A percentile compares a stretch with the other conserved stretches of the same genome.
These are phyloP conservation scores for Pogonognathellus flavescens DNA, from an alignment of 1,140 invertebrate genomes.

Conservation along the genomic window DNA sequence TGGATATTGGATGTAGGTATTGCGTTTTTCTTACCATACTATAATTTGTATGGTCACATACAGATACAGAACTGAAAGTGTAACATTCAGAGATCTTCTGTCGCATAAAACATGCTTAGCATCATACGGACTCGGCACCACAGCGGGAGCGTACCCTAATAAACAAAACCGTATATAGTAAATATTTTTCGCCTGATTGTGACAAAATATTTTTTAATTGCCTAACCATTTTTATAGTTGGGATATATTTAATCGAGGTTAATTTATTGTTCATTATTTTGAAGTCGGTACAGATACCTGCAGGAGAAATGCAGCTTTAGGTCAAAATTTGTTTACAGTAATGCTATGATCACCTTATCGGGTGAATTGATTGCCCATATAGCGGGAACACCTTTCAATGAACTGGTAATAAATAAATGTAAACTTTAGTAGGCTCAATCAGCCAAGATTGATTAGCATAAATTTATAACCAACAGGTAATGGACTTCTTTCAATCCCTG, in stretches of 20 bases:
- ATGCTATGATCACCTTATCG: background rate
- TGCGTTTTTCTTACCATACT: too few species aligned
- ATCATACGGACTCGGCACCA: background rate
- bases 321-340: constrained; percentile 14
- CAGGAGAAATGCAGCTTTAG: constrained; percentile 34
- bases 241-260: background rate
- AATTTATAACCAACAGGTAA: too few species aligned
- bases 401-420: constrained; percentile 25
- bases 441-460: too few species aligned
- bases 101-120: constrained; percentile 40
- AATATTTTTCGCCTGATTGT: too few species aligned
- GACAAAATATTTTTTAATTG: too few species aligned
- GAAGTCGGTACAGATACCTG: constrained; percentile 35
- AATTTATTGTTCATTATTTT: background rate
- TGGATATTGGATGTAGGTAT: too few species aligned
- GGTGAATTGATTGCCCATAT: constrained; percentile 38
- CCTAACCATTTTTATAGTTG: too few species aligned
- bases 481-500: background rate
- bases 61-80: constrained; percentile 45
- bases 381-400: background rate
- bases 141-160: background rate
- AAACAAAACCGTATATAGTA: constrained; percentile 22
- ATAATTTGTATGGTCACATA: too few species aligned
- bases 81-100: constrained; percentile 51
- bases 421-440: too few species aligned